These are phyloP conservation scores for Sinosuthora webbiana DNA, from an alignment of 2,113 vertebrate genomes.

Conservation along the genomic window DNA sequence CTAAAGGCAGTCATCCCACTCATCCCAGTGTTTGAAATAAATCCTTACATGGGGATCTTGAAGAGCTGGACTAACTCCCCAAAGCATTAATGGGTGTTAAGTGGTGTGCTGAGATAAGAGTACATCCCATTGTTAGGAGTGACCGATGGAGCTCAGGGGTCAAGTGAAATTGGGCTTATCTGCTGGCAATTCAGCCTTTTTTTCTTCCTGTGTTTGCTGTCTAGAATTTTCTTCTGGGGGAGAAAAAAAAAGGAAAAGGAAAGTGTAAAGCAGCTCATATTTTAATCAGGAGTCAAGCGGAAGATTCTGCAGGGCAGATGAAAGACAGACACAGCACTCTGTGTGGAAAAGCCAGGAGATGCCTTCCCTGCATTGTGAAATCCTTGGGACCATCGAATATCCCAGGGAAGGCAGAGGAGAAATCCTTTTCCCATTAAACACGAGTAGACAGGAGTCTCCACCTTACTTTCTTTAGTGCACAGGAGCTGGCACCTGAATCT, in stretches of 20 bases:
- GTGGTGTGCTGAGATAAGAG: constrained; percentile 64
- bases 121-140: constrained; percentile 54
- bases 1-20: constrained; percentile 31
- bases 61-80: constrained; percentile 49
- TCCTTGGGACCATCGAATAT: background rate
- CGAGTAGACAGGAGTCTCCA: background rate
- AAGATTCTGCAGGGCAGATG: background rate
- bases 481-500: background rate
- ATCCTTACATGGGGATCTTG: constrained; percentile 62
- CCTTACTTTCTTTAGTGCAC: background rate
- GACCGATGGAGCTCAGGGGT: constrained; percentile 48
- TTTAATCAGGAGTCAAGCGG: background rate
- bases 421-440: background rate
- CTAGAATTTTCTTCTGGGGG: constrained; percentile 13
- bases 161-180: constrained; percentile 65
- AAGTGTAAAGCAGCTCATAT: constrained; percentile 10
- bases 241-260: background rate
- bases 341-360: background rate
- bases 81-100: constrained; percentile 70
- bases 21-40: constrained; percentile 55
- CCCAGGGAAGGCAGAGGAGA: background rate
- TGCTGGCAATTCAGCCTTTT: constrained; percentile 35
- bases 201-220: constrained; percentile 41
- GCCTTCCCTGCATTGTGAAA: background rate
- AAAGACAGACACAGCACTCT: constrained; percentile 20